phyloP scores from a whole-genome alignment of 2,113 vertebrate species.

The Cyanoramphus novaezelandiae region DNA sequence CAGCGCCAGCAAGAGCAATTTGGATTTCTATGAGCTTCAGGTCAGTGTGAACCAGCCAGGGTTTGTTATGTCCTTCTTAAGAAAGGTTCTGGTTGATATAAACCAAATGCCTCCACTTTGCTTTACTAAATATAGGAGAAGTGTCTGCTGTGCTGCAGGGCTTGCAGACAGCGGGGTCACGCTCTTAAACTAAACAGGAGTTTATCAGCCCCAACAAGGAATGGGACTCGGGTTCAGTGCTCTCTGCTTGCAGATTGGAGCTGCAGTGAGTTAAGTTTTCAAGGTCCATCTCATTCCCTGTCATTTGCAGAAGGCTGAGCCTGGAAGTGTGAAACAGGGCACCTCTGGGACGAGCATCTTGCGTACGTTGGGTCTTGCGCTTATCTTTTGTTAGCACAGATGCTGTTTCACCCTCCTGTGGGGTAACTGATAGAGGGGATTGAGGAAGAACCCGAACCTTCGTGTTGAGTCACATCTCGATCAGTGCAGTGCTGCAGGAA shows the following conservation, averaged over 20 bases:
- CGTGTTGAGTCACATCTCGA: background rate
- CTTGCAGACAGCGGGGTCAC: background rate
- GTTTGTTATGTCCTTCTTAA: background rate
- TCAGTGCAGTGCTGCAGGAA: background rate
- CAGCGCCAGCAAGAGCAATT: rapidly evolving
- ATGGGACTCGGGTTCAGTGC: background rate
- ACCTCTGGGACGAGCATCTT: background rate
- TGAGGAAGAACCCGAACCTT: background rate
- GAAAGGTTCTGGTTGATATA: background rate
- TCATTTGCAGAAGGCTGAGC: background rate
- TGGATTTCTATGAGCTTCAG: background rate
- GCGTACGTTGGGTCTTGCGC: background rate
- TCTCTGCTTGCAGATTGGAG: background rate
- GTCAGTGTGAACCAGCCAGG: background rate
- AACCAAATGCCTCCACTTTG: background rate
- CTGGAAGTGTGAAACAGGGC: background rate
- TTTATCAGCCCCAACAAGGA: background rate
- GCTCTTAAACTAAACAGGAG: background rate
- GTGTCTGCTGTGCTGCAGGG: background rate
- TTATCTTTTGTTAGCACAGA: background rate
- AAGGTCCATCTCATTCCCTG: background rate
- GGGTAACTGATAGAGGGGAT: background rate
- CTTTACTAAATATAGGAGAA: constrained; percentile 5
- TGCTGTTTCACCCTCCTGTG: background rate
- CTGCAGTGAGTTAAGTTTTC: background rate